Conservation (phyloP, 1,140 invertebrate genomes). For the Onthophagus taurus region DNA sequence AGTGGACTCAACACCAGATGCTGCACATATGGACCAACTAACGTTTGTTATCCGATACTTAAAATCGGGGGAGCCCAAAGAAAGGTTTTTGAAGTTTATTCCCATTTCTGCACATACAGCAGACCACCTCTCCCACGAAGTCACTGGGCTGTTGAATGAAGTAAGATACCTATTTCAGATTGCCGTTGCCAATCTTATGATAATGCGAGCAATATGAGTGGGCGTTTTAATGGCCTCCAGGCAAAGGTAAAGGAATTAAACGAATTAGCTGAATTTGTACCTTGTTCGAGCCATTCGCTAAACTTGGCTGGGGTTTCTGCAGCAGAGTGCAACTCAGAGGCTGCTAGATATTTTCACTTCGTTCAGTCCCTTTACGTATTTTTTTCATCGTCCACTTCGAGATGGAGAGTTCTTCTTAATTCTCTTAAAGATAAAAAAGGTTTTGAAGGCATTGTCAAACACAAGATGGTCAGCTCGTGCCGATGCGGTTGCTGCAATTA, state of each 20-base stretch:
- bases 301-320: no score
- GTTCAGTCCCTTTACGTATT: neutral
- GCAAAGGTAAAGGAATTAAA: no score
- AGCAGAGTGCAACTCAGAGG: neutral
- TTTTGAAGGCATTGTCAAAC: constrained; percentile 1
- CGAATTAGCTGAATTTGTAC: no score
- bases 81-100: constrained; percentile 1
- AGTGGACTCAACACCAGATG: constrained; percentile 1
- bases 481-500: neutral
- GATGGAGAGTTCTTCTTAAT: neutral
- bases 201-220: no score
- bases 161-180: no score
- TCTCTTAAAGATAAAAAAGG: neutral
- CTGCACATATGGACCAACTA: neutral
- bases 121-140: neutral
- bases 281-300: no score
- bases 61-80: neutral
- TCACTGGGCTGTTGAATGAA: neutral
- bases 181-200: no score
- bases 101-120: no score
- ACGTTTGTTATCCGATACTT: neutral
- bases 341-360: neutral
- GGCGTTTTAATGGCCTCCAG: no score
- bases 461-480: constrained; percentile 7
- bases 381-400: neutral